Conservation (phyloP, 2,797 vertebrate genomes). For the Sebastes variabilis region DNA sequence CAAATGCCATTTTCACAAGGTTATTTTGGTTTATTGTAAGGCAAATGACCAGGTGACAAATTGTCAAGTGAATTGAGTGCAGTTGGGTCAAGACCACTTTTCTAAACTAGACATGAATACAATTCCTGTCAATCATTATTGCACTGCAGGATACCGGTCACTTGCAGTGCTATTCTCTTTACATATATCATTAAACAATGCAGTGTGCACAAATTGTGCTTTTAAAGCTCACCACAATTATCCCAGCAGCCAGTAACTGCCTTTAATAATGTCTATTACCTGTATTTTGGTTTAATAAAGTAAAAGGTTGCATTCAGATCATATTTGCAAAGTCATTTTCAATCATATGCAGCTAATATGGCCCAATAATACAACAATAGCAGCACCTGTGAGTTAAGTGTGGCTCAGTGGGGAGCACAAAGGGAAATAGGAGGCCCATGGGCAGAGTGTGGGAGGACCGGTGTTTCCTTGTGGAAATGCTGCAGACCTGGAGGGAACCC, state of each 20-base stretch:
- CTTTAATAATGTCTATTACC: background rate
- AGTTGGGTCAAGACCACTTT: background rate
- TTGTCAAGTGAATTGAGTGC: background rate
- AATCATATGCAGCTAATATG: background rate
- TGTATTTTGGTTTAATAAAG: background rate
- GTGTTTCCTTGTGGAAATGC: constrained; percentile 22
- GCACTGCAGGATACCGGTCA: background rate
- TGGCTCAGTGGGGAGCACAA: constrained; percentile 1
- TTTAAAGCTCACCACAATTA: background rate
- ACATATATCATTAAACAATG: background rate
- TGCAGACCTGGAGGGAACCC: constrained; percentile 33
- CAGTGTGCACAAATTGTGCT: background rate
- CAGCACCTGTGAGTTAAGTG: constrained; percentile 20
- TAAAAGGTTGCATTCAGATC: constrained; percentile 2
- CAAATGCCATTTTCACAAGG: background rate
- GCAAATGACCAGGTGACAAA: background rate
- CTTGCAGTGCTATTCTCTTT: background rate
- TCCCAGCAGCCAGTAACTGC: background rate
- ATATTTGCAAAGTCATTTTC: background rate
- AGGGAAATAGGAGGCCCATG: constrained; percentile 18
- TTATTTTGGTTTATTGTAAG: background rate
- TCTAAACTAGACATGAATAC: background rate
- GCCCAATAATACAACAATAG: background rate
- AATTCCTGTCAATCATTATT: background rate
- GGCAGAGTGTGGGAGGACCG: background rate